phyloP scores from a whole-genome alignment of 2,888 invertebrate species.

The Odontocerum albicorne region DNA sequence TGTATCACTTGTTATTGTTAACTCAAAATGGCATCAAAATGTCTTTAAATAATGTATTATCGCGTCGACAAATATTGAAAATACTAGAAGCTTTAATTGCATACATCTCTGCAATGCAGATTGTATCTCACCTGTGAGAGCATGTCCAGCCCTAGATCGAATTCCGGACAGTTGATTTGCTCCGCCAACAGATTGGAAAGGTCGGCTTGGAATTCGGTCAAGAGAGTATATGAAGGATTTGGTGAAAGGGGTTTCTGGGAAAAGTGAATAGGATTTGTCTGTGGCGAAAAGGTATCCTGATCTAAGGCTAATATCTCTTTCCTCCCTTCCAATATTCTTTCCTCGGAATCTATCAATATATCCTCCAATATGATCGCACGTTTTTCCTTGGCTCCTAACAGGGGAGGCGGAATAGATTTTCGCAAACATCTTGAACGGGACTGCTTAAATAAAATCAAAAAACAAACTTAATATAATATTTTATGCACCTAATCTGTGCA shows the following conservation, averaged over 20 bases:
- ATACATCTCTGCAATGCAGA: too few species aligned
- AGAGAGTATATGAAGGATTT: conserved; percentile 20
- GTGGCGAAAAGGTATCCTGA: conserved; percentile 14
- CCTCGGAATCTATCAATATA: background rate
- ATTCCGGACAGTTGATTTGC: conserved; percentile 31
- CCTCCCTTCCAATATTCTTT: background rate
- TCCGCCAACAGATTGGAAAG: conserved; percentile 31
- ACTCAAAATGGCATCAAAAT: too few species aligned
- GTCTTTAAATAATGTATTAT: too few species aligned
- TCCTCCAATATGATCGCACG: conserved; percentile 14
- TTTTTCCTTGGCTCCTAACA: conserved; percentile 16
- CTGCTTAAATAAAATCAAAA: conserved; percentile 34
- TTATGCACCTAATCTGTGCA: conserved; percentile 10
- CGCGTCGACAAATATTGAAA: too few species aligned
- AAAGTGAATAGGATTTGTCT: conserved; percentile 3
- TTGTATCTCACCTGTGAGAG: conserved; percentile 32
- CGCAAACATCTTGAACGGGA: conserved; percentile 35
- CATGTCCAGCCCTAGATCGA: conserved; percentile 31
- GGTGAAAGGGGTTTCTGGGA: background rate
- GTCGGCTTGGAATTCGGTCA: conserved; percentile 26
- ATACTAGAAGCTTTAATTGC: too few species aligned
- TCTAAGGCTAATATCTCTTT: conserved; percentile 7
- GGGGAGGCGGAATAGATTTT: conserved; percentile 6
- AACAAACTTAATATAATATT: conserved; percentile 23
- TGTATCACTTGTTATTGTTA: too few species aligned